Evolutionary conservation across 1,140 invertebrate species (phyloP), one percentile per base, ranked within the genome.

Genomic region (Drosophila sechellia): DNA sequence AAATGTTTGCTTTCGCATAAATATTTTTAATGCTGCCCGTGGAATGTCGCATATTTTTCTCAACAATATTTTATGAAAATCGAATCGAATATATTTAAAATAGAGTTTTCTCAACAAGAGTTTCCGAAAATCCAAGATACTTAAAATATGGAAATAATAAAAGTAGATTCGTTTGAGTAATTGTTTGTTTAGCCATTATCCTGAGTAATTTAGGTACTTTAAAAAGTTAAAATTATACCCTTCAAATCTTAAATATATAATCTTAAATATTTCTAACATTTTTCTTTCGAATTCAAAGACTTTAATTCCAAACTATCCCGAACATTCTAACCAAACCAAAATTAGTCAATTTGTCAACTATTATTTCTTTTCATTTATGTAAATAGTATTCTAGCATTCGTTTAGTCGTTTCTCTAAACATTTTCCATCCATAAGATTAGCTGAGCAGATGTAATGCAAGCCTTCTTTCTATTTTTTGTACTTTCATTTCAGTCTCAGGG

Each of bases 401-500:
- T 49, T 50, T 60, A 34, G 27, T 22, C 15, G 22, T 22, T 50
- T 39, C 27, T 27, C 40, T n/a, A 31, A 17, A 55, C 27, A 40
- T 54, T 54, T 54, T 5, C 42, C 45, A 5, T 35, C 12, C 10
- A 22, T 40, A n/a, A 68, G 71, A 57, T 74, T 58, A 50, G 61
- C 35, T 34, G 48, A 59, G 68, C 60, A 60, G 60, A 43, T 68
- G 54, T 86, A 86, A 86, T 78, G 45, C 46, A 45, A 84, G 79
- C 68, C 61, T 71, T 77, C 55, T 87, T 59, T 84, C 56, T 84
- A 57, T 66, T 60, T 78, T 59, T 83, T 89, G 48, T 89, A 89
- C 48, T 89, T 77, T 87, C 83, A 87, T 87, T 87, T 89, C 84
- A 89, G 84, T 89, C 69, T 84, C 54, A 84, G 69, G 76, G 84